Evolutionary conservation across 2,113 vertebrate species (phyloP).

Genomic region (Colinus virginianus): DNA sequence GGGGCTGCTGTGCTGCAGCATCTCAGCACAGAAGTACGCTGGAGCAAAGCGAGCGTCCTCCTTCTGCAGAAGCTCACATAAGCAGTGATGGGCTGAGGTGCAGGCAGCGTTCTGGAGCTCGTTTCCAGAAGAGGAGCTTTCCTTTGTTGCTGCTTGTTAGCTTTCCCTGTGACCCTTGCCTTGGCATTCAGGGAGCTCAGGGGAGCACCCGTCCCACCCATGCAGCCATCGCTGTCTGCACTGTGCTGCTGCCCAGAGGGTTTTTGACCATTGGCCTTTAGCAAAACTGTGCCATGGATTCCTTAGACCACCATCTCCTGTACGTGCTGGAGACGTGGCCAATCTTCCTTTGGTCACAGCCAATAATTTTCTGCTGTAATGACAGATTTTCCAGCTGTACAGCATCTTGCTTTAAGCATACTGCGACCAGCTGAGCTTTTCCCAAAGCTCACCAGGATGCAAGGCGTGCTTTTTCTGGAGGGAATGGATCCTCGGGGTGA

Average conservation of each 20-base stretch:
- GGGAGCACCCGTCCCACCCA: background rate
- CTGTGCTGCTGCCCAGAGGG: background rate
- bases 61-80: background rate
- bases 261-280: background rate
- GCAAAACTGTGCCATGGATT: background rate
- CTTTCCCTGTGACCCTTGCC: background rate
- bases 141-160: background rate
- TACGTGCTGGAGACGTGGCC: rapidly evolving
- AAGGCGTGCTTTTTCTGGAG: background rate
- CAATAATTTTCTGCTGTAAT: background rate
- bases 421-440: background rate
- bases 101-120: background rate
- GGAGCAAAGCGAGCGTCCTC: background rate
- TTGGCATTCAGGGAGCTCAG: background rate
- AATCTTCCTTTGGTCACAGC: background rate
- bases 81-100: background rate
- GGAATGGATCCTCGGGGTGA: background rate
- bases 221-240: background rate
- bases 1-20: background rate
- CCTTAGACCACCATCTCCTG: background rate
- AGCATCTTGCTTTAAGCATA: background rate
- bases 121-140: background rate
- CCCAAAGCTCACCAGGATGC: background rate
- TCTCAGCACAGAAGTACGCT: background rate
- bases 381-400: background rate